Base-by-base conservation (phyloP, 2,797 vertebrate genomes). In the Tinamus major region DNA sequence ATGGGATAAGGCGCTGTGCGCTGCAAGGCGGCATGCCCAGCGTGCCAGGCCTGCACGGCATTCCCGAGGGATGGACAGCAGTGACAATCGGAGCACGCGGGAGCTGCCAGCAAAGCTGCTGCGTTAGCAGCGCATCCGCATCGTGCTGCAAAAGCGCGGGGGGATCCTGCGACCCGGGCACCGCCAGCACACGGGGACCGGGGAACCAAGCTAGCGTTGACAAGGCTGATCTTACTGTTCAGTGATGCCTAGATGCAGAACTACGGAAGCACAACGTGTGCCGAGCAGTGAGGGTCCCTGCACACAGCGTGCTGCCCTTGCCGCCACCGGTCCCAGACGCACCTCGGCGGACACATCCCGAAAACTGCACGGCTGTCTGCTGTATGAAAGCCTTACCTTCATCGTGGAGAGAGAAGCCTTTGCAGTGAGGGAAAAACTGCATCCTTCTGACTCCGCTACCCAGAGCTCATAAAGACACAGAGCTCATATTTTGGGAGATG, bases 21-120 rank as follows among this genome's bases (percentile, higher is more conserved):
- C 13, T 51, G 74, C 20, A 72, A 44, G 87, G 46, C 55, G 26
- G 21, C 11, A 0, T 13, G 37, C 26, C 21, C 31, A 41, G 20
- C 23, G 17, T 19, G 23, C 79, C 27, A 5, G 33, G 11, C 13
- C 46, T 6, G 8, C 33, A 4, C 0, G 0, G 39, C n/a, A 72
- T 37, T 29, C n/a, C 46, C n/a, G 10, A 0, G 0, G 23, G 74
- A 51, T 41, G 13, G 5, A 2, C 37, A 27, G 13, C 13, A 14
- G 27, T 5, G 3, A 55, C 16, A 69, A 31, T 33, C 19, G 44
- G 44, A 58, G 69, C 33, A 12, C 0, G 2, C 63, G 23, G 29
- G 26, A 39, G 41, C 27, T 53, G 51, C 70, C 5, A 10, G 39
- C 42, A 71, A n/a, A 81, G 39, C 2, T 56, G 39, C 31, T 39